Conservation (phyloP, 1,140 invertebrate species). For the Nephila pilipes region DNA sequence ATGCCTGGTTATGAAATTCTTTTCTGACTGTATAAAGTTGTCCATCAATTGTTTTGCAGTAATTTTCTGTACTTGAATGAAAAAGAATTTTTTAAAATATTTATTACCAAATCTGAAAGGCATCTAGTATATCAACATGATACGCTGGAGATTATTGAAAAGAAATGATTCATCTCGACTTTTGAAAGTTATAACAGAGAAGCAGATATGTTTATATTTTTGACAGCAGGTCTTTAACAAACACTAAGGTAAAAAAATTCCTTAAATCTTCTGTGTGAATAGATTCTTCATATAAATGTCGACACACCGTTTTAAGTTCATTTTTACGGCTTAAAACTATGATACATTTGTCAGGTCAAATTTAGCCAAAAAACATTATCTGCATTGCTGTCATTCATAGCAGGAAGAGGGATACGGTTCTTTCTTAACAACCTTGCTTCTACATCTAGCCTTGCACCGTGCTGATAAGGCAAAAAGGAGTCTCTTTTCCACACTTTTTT, state of each 20-base stretch:
- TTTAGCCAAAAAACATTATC: slow-evolving; percentile 49
- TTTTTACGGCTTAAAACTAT: slow-evolving; percentile 55
- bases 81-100: no score
- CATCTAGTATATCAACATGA: no score
- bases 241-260: neutral
- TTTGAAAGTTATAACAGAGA: no score
- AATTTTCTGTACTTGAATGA: no score
- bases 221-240: neutral
- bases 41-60: no score
- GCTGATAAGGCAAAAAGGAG: slow-evolving; percentile 54
- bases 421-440: slow-evolving; percentile 49
- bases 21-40: no score
- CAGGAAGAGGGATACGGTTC: slow-evolving; percentile 1
- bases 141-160: no score
- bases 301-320: neutral
- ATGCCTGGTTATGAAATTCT: no score
- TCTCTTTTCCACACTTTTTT: slow-evolving; percentile 33
- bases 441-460: slow-evolving; percentile 18
- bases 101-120: no score
- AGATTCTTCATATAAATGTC: slow-evolving; percentile 22
- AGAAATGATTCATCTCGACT: no score
- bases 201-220: neutral
- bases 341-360: slow-evolving; percentile 51
- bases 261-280: neutral
- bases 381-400: slow-evolving; percentile 31